phyloP scores from a whole-genome alignment of 2,888 invertebrate species.

The Acholoe squamosa region DNA sequence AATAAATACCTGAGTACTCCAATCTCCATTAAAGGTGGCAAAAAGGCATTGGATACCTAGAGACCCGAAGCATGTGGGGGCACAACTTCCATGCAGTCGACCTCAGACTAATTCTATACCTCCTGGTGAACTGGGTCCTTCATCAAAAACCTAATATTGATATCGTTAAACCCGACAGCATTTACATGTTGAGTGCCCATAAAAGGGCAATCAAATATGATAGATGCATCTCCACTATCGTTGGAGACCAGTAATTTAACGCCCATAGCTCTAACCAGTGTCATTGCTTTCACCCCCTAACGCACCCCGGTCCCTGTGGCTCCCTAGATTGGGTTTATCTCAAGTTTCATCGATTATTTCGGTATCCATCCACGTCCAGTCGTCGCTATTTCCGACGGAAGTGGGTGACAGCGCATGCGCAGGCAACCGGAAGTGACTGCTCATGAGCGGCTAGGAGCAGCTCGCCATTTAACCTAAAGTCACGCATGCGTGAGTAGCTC shows the following conservation, averaged over 20 bases:
- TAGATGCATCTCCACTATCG: not conserved
- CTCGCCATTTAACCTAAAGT: not conserved
- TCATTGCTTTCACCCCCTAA: not conserved
- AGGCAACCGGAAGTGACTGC: not conserved
- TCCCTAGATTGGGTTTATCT: slow-evolving; percentile 3
- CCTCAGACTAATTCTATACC: no score
- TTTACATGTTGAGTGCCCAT: slow-evolving; percentile 1
- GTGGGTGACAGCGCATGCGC: not conserved
- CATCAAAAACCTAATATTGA: no score
- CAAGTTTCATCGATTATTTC: slow-evolving; percentile 34
- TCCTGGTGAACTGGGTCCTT: no score
- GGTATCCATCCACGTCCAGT: not conserved
- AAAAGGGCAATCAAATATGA: not conserved
- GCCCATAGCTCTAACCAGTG: not conserved
- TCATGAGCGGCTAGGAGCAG: not conserved
- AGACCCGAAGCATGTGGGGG: no score
- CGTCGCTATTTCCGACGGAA: slow-evolving; percentile 1
- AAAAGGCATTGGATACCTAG: no score
- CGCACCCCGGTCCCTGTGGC: not conserved
- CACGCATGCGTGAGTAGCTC: slow-evolving; percentile 15
- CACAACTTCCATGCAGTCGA: no score
- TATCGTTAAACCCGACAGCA: not conserved
- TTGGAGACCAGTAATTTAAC: not conserved
- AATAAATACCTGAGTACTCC: no score
- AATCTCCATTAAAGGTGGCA: no score